phyloP scores from a whole-genome alignment of 2,113 vertebrate genomes.

The Malurus alboscapulatus region DNA sequence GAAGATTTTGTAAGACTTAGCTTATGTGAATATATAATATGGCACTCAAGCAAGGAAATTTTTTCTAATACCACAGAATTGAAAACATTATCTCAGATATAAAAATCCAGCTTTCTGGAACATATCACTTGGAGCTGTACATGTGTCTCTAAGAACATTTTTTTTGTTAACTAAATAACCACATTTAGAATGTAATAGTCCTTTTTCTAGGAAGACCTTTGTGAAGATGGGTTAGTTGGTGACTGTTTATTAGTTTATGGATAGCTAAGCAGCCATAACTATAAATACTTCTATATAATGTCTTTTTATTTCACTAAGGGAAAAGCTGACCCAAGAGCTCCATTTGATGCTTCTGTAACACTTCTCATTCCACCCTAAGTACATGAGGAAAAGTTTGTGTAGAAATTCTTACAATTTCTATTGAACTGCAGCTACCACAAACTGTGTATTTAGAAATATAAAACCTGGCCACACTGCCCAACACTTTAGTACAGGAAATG shows the following conservation, averaged over 20 bases:
- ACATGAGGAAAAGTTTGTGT: background rate
- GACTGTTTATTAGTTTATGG: background rate
- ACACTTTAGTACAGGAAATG: background rate
- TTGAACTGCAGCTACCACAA: background rate
- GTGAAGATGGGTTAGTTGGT: background rate
- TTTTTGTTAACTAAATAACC: background rate
- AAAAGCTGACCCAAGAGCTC: background rate
- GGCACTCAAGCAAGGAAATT: background rate
- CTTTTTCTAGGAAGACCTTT: conserved; percentile 5
- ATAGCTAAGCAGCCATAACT: background rate
- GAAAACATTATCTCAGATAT: background rate
- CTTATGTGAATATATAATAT: background rate
- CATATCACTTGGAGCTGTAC: background rate
- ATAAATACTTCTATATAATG: background rate
- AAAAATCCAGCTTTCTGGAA: background rate
- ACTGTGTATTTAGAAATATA: background rate
- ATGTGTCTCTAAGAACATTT: background rate
- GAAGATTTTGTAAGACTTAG: background rate
- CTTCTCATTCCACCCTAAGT: background rate
- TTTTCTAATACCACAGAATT: background rate
- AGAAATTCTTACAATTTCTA: background rate
- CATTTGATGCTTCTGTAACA: background rate
- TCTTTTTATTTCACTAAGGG: background rate
- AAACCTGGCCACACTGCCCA: background rate
- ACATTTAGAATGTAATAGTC: background rate